These are phyloP conservation scores for Sphyrna mokarran DNA, from an alignment of 2,113 vertebrate species.

Conservation along the genomic window DNA sequence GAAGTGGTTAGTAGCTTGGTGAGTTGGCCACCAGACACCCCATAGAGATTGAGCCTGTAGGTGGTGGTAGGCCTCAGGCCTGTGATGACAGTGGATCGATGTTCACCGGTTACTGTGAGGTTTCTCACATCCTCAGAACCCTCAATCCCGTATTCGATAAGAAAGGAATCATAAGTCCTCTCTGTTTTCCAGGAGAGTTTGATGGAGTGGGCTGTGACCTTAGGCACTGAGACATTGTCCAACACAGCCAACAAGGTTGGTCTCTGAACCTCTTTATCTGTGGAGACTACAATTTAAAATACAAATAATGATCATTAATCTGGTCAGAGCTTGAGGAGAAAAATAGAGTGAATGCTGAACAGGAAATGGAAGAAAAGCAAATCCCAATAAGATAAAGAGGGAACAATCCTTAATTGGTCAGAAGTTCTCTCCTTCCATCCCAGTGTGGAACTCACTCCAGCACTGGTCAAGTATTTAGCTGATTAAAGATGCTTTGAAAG, in stretches of 20 bases:
- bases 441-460: neutral
- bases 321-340: neutral
- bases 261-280: neutral
- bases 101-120: neutral
- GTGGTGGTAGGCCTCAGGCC: conserved; percentile 42
- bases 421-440: neutral
- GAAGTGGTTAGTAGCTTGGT: conserved; percentile 43
- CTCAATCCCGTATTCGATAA: conserved; percentile 44
- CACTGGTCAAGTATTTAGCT: neutral
- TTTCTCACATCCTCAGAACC: conserved; percentile 5
- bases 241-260: conserved; percentile 18
- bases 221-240: conserved; percentile 38
- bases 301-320: neutral
- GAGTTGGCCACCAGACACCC: conserved; percentile 39
- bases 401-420: neutral
- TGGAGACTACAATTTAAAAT: neutral
- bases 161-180: conserved; percentile 48
- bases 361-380: neutral
- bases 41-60: conserved; percentile 52
- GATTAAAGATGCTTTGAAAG: neutral
- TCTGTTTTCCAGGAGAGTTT: conserved; percentile 42
- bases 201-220: conserved; percentile 38
- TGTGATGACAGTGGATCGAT: conserved; percentile 23
- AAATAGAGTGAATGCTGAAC: neutral
- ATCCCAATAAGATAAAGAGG: neutral